Conservation (phyloP, 2,888 invertebrate genomes). For the Patella caerulea region DNA sequence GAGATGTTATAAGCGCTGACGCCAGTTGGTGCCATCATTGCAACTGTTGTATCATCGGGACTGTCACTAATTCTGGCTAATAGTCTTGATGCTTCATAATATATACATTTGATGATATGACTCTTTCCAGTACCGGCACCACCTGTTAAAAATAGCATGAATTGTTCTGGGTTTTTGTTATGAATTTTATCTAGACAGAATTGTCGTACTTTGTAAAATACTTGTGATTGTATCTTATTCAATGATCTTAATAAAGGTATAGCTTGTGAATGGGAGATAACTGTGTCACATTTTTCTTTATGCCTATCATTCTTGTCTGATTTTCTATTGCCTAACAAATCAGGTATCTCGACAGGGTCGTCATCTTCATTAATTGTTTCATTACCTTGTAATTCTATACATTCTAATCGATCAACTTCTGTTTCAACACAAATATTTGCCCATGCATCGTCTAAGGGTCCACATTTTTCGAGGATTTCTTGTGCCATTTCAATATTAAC, state of each 20-base stretch:
- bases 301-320: not conserved
- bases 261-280: not conserved
- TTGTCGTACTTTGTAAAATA: constrained; percentile 27
- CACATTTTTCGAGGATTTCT: constrained; percentile 9
- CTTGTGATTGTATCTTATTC: constrained; percentile 17
- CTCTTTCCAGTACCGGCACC: constrained; percentile 23
- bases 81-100: constrained; percentile 23
- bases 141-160: constrained; percentile 23
- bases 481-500: not conserved
- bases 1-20: constrained; percentile 18
- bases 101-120: constrained; percentile 20
- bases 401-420: constrained; percentile 7
- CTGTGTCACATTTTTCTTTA: too few species aligned
- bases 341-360: too few species aligned
- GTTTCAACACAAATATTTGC: constrained; percentile 2
- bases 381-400: not conserved
- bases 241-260: constrained; percentile 17
- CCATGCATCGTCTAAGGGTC: constrained; percentile 17
- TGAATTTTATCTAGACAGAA: constrained; percentile 21
- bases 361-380: constrained; percentile 8
- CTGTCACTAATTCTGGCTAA: constrained; percentile 5
- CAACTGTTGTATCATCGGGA: constrained; percentile 17
- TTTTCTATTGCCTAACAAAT: constrained; percentile 1
- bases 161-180: not conserved
- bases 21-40: constrained; percentile 6